A percentile compares a stretch with the other conserved stretches of the same genome.
Conservation (phyloP, 2,888 invertebrate genomes). For the Synergus umbraculus region DNA sequence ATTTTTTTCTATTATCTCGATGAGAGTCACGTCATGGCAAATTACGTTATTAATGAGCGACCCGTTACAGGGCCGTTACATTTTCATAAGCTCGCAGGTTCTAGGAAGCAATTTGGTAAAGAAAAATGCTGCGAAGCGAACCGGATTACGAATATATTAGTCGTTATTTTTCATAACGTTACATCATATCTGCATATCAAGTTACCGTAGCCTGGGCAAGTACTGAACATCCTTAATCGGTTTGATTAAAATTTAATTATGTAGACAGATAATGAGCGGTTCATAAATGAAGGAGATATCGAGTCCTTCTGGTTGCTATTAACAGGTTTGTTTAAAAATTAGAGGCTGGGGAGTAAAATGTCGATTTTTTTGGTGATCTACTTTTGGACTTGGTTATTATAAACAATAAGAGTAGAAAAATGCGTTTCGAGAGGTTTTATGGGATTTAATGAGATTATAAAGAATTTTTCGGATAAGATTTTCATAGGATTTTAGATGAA, state of each 20-base stretch:
- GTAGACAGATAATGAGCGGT: neutral
- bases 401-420: too few species aligned
- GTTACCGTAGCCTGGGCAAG: slow-evolving; percentile 10
- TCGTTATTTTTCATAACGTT: slow-evolving; percentile 29
- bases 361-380: too few species aligned
- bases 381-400: too few species aligned
- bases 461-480: too few species aligned
- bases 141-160: slow-evolving; percentile 30
- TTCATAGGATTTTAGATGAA: too few species aligned
- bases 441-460: too few species aligned
- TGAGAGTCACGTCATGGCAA: slow-evolving; percentile 52
- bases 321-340: too few species aligned
- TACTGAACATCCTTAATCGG: neutral
- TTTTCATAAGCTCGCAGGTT: slow-evolving; percentile 50
- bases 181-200: slow-evolving; percentile 26
- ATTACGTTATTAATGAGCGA: slow-evolving; percentile 56
- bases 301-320: neutral
- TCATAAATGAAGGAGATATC: neutral
- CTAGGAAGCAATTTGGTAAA: slow-evolving; percentile 38
- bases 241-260: slow-evolving; percentile 1
- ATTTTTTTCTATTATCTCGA: slow-evolving; percentile 3
- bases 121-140: slow-evolving; percentile 9
- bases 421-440: too few species aligned
- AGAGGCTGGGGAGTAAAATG: too few species aligned
- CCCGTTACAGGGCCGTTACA: slow-evolving; percentile 62